Percentiles rank a stretch among this genome's conserved stretches.
Conservation (phyloP, 2,888 invertebrate genomes). For the Lycophotia porphyrea region DNA sequence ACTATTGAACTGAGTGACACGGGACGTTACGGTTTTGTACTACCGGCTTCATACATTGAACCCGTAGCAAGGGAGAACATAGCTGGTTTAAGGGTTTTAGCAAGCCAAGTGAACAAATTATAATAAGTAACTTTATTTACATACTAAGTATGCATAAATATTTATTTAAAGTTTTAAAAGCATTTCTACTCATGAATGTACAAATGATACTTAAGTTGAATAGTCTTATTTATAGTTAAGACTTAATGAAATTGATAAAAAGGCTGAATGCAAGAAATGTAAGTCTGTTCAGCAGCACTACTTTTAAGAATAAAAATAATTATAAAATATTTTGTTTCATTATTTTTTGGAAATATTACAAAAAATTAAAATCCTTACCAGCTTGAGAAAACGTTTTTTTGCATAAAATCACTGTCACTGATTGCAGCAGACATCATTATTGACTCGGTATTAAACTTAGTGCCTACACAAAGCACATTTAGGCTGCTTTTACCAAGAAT, state of each 20-base stretch:
- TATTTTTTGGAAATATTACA: background rate
- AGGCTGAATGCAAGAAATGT: slow-evolving; percentile 44
- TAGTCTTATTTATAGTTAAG: slow-evolving; percentile 25
- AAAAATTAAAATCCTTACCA: background rate
- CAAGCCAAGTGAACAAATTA: slow-evolving; percentile 73
- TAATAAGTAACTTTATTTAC: slow-evolving; percentile 26
- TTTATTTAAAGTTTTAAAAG: slow-evolving; percentile 47
- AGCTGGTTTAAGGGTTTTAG: slow-evolving; percentile 92
- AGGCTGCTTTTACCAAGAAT: background rate
- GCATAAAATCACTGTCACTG: background rate
- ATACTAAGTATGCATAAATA: slow-evolving; percentile 42
- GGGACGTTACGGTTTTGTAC: slow-evolving; percentile 95
- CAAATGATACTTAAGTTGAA: slow-evolving; percentile 40
- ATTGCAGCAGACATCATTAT: background rate
- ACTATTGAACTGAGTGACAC: slow-evolving; percentile 97
- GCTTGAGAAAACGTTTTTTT: background rate
- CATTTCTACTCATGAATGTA: slow-evolving; percentile 38
- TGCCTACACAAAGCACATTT: background rate
- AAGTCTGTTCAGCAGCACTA: slow-evolving; percentile 26
- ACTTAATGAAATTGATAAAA: slow-evolving; percentile 20
- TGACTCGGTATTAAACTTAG: background rate
- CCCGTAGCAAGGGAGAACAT: slow-evolving; percentile 94
- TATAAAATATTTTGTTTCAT: background rate
- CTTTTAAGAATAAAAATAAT: slow-evolving; percentile 44
- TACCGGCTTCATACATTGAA: slow-evolving; percentile 94